These are phyloP conservation scores for Ramazzottius varieornatus DNA, from an alignment of 2,888 invertebrate species.

Conservation along the genomic window DNA sequence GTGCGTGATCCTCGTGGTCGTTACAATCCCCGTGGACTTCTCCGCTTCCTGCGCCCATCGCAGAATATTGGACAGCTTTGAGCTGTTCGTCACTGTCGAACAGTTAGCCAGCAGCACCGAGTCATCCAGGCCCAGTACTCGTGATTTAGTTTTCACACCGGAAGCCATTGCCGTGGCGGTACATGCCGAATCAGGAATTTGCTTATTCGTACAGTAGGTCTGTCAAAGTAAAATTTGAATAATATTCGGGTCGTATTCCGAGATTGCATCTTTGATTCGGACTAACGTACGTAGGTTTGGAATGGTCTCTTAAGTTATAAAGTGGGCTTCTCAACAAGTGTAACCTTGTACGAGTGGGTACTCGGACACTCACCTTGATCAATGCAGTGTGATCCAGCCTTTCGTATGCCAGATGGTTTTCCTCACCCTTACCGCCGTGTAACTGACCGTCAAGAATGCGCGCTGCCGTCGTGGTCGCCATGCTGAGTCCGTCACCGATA, in stretches of 20 bases:
- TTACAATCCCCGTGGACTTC: slow-evolving; percentile 16
- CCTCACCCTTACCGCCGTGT: background rate
- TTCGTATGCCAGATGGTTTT: background rate
- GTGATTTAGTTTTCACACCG: slow-evolving; percentile 20
- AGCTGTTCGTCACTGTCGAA: slow-evolving; percentile 30
- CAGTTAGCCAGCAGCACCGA: slow-evolving; percentile 38
- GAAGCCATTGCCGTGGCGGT: slow-evolving; percentile 15
- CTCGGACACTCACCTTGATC: slow-evolving; percentile 1
- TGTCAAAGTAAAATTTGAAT: slow-evolving; percentile 4
- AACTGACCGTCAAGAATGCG: background rate
- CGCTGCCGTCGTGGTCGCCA: background rate
- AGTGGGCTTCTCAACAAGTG: no score
- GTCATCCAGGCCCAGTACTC: slow-evolving; percentile 45
- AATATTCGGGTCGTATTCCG: no score
- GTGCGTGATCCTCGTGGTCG: slow-evolving; percentile 17
- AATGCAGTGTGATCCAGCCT: background rate
- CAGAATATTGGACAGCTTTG: slow-evolving; percentile 36
- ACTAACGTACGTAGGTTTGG: background rate
- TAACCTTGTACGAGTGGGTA: no score
- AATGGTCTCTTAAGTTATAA: background rate
- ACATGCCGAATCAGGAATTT: slow-evolving; percentile 14
- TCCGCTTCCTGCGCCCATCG: slow-evolving; percentile 37
- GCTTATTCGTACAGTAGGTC: slow-evolving; percentile 12
- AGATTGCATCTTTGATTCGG: no score
- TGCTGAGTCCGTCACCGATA: background rate